Percentiles rank a stretch among this genome's conserved stretches.
These are phyloP conservation scores for Netelia fuscicornis DNA, from an alignment of 2,888 invertebrate genomes.

Conservation along the genomic window DNA sequence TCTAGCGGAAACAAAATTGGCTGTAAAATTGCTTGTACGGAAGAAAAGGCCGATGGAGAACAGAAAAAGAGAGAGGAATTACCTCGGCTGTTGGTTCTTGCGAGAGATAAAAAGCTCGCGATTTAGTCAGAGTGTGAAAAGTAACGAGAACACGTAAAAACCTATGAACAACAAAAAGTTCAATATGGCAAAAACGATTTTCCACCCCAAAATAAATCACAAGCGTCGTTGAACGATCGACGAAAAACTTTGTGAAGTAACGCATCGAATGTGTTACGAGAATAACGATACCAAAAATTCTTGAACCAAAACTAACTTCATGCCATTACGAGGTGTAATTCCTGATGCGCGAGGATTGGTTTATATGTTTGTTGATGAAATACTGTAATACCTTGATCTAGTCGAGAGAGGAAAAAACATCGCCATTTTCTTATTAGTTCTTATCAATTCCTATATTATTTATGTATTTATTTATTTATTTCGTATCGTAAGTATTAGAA, in stretches of 20 bases:
- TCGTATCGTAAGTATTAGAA: conserved; percentile 21
- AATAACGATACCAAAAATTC: conserved; percentile 33
- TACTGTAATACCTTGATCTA: conserved; percentile 38
- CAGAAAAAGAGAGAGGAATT: background rate
- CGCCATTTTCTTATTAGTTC: conserved; percentile 36
- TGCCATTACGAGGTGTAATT: background rate
- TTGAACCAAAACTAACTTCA: conserved; percentile 18
- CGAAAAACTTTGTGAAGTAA: background rate
- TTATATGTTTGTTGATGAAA: background rate
- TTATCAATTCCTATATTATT: conserved; percentile 29
- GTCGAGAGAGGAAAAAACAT: conserved; percentile 40
- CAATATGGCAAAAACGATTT: conserved; percentile 6
- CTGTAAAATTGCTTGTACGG: conserved; percentile 15
- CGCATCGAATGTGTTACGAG: background rate
- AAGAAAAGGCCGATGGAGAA: background rate
- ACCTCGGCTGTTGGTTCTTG: background rate
- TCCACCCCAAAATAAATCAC: background rate
- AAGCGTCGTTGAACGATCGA: background rate
- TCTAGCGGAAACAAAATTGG: conserved; percentile 49
- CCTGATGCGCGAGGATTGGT: background rate
- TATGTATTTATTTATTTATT: conserved; percentile 46
- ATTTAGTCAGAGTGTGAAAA: background rate
- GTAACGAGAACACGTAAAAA: background rate
- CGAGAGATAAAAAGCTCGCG: conserved; percentile 12
- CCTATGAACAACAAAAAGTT: background rate